Conservation (phyloP, 2,888 invertebrate genomes). For the Thera britannica region DNA sequence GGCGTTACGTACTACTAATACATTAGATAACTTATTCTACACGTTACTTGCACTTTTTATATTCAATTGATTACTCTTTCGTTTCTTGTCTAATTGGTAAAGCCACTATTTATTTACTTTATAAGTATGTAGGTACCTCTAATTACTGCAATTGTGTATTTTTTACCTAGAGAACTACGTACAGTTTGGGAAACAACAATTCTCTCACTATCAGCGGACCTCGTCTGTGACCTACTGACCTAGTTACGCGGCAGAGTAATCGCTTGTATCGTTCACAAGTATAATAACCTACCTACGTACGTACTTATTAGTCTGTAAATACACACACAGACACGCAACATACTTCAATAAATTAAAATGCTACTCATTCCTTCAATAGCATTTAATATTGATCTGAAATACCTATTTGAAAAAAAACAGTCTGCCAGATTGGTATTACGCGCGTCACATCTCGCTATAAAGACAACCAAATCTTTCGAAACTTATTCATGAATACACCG, state of each 20-base stretch:
- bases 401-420: background rate
- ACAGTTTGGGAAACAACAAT: conserved; percentile 70
- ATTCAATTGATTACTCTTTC: no score
- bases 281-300: conserved; percentile 43
- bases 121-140: background rate
- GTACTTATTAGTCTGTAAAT: conserved; percentile 45
- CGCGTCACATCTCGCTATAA: background rate
- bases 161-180: conserved; percentile 50
- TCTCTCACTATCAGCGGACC: conserved; percentile 72
- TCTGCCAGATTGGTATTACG: background rate
- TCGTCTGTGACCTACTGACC: conserved; percentile 88
- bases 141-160: conserved; percentile 23
- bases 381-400: background rate
- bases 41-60: no score
- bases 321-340: conserved; percentile 34
- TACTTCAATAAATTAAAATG: conserved; percentile 20
- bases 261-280: conserved; percentile 64
- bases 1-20: no score
- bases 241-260: conserved; percentile 82
- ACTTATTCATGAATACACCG: no score
- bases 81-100: background rate
- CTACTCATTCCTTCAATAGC: conserved; percentile 1
- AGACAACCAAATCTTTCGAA: background rate
- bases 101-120: background rate
- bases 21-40: no score